These are phyloP conservation scores for Channa striata DNA, from an alignment of 2,797 vertebrate species.

Conservation along the genomic window DNA sequence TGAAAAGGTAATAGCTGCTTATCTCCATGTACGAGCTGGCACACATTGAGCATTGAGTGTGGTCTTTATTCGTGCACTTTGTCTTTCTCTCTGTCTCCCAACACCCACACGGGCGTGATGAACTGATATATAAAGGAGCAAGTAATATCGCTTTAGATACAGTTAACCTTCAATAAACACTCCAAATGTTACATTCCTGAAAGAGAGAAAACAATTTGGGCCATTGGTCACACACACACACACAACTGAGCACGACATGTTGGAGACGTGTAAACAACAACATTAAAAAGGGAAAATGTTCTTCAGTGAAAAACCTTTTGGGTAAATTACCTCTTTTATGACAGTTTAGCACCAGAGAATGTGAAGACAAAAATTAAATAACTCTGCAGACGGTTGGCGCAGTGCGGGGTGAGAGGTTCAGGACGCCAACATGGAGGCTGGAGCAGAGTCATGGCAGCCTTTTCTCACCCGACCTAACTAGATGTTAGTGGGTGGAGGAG, in stretches of 20 bases:
- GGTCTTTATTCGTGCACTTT: not conserved
- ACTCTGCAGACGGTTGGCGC: constrained; percentile 28
- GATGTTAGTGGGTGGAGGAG: constrained; percentile 65
- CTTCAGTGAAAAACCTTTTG: not conserved
- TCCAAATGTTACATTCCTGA: not conserved
- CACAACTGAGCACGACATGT: not conserved
- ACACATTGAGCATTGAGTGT: not conserved
- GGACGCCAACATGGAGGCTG: constrained; percentile 23
- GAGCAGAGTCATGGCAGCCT: constrained; percentile 17
- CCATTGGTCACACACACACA: not conserved
- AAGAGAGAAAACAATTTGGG: not conserved
- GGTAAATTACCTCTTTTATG: not conserved
- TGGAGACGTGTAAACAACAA: not conserved
- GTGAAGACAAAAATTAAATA: not conserved
- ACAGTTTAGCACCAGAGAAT: not conserved
- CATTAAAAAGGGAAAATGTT: not conserved
- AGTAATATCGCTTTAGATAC: not conserved
- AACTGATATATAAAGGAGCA: not conserved
- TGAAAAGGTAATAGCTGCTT: constrained; percentile 58
- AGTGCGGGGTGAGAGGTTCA: constrained; percentile 46
- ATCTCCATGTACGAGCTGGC: constrained; percentile 21
- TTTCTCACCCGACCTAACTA: constrained; percentile 58
- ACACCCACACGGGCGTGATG: not conserved
- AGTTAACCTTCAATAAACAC: constrained; percentile 19
- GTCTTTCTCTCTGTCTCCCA: constrained; percentile 3